Evolutionary conservation across 2,797 vertebrate genomes (phyloP).

Genomic region (Zenarchopterus dispar): DNA sequence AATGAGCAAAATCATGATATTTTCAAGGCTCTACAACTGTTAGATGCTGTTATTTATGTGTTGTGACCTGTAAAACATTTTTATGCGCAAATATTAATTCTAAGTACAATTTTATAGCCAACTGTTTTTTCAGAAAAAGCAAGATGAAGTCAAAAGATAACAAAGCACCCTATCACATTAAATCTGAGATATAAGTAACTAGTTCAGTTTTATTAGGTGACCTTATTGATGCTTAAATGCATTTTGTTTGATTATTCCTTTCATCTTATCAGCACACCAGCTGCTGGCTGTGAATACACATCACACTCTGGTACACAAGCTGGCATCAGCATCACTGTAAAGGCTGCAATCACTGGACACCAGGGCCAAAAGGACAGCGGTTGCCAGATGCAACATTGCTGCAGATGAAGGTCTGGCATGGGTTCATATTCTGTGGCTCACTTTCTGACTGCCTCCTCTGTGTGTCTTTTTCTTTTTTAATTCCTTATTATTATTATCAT

Average conservation of each 20-base stretch:
- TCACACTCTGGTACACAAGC: slow-evolving; percentile 18
- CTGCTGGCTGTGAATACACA: slow-evolving; percentile 22
- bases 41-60: too few species aligned
- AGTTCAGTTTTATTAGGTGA: neutral
- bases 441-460: slow-evolving; percentile 14
- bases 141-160: too few species aligned
- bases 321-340: slow-evolving; percentile 19
- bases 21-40: too few species aligned
- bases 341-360: slow-evolving; percentile 54
- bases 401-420: slow-evolving; percentile 53
- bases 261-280: slow-evolving; percentile 34
- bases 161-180: too few species aligned
- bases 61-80: too few species aligned
- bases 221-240: slow-evolving; percentile 1
- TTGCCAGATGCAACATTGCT: slow-evolving; percentile 58
- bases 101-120: too few species aligned
- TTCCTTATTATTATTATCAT: too few species aligned
- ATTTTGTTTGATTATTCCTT: accelerated
- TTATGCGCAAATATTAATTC: too few species aligned
- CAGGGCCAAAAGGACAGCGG: slow-evolving; percentile 27
- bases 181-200: too few species aligned
- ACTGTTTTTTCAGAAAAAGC: too few species aligned
- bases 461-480: neutral
- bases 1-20: too few species aligned
- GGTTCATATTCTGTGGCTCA: slow-evolving; percentile 43